A percentile compares a stretch with the other conserved stretches of the same genome.
These are phyloP conservation scores for Poeciliopsis gracilis DNA, from an alignment of 2,797 vertebrate genomes.

Conservation along the genomic window DNA sequence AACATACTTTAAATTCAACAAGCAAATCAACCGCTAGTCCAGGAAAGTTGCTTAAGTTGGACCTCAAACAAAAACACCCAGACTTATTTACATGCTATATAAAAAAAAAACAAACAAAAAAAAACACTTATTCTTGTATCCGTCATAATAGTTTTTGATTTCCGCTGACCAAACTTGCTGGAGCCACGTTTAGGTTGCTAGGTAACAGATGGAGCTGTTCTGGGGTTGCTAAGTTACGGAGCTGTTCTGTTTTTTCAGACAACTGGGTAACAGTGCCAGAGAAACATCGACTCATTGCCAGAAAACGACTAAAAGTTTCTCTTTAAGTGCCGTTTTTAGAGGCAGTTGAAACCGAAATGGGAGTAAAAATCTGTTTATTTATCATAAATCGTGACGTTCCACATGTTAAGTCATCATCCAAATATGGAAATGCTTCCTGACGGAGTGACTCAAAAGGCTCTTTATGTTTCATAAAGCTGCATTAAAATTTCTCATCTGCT, in stretches of 20 bases:
- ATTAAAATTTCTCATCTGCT: not conserved
- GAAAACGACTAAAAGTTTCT: too few species aligned
- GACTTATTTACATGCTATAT: not conserved
- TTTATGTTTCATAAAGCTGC: not conserved
- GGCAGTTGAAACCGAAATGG: too few species aligned
- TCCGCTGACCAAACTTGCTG: too few species aligned
- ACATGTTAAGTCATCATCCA: not conserved
- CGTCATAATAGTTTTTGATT: not conserved
- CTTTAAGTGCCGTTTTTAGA: too few species aligned
- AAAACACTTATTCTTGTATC: not conserved
- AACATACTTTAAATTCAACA: not conserved
- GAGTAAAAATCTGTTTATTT: too few species aligned
- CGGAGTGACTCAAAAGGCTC: not conserved
- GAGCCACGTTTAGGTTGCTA: too few species aligned
- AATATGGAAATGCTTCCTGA: not conserved
- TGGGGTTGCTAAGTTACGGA: too few species aligned
- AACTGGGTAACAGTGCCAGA: too few species aligned
- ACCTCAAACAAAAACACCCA: not conserved
- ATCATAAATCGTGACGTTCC: not conserved
- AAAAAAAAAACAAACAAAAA: too few species aligned
- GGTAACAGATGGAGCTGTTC: too few species aligned
- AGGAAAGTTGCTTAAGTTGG: not conserved
- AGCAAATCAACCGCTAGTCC: not conserved
- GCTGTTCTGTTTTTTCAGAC: too few species aligned
- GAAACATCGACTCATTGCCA: too few species aligned